These are phyloP conservation scores for Laticauda colubrina DNA, from an alignment of 2,113 vertebrate genomes.

Conservation along the genomic window DNA sequence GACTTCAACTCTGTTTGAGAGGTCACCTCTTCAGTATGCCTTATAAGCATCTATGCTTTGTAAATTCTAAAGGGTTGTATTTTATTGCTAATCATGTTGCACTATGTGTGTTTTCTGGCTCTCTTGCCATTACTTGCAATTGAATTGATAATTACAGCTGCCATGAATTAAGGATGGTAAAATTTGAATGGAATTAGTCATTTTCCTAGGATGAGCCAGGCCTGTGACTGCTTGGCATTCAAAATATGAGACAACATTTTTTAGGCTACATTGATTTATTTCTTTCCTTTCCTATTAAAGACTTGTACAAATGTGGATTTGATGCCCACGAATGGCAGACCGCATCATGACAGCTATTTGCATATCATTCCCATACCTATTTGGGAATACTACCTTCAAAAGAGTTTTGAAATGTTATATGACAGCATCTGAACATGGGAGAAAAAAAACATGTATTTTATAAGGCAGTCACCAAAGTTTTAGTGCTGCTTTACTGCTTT, in stretches of 20 bases:
- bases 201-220: not conserved
- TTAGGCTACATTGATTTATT: not conserved
- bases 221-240: not conserved
- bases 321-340: not conserved
- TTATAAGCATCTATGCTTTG: not conserved
- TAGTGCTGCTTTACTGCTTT: not conserved
- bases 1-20: not conserved
- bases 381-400: constrained; percentile 18
- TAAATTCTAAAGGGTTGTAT: not conserved
- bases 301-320: not conserved
- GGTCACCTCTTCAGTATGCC: not conserved
- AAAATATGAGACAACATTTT: not conserved
- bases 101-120: not conserved
- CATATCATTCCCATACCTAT: constrained; percentile 1
- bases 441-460: constrained; percentile 25
- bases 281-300: not conserved
- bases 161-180: not conserved
- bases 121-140: not conserved
- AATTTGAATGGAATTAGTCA: not conserved
- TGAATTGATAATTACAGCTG: not conserved
- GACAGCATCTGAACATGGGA: constrained; percentile 10
- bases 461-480: not conserved
- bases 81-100: not conserved
- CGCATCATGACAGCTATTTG: constrained; percentile 12
- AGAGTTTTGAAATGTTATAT: constrained; percentile 15